A percentile compares a stretch with the other conserved stretches of the same genome.
Conservation (phyloP, 2,888 invertebrate genomes). For the Zeuzera pyrina region DNA sequence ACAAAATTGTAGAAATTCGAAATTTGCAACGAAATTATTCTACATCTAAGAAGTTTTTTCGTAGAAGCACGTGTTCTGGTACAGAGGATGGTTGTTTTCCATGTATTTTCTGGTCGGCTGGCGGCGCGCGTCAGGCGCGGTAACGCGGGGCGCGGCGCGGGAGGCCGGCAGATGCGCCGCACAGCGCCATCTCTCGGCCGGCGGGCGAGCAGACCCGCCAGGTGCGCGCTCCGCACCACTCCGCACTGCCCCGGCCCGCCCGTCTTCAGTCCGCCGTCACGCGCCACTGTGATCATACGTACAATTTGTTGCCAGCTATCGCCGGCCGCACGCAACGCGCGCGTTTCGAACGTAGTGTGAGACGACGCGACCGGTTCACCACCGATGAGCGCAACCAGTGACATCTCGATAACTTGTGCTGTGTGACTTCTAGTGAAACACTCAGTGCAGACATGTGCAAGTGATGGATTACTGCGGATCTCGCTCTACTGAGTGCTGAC, state of each 20-base stretch:
- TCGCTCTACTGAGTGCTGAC: constrained; percentile 51
- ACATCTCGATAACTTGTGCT: constrained; percentile 61
- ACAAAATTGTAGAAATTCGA: no score
- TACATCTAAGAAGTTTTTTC: constrained; percentile 52
- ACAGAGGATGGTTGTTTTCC: constrained; percentile 60
- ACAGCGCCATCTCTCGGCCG: constrained; percentile 66
- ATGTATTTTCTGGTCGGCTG: constrained; percentile 62
- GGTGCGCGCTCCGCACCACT: constrained; percentile 61
- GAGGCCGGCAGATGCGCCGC: constrained; percentile 63
- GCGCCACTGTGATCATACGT: constrained; percentile 59
- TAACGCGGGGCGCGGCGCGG: constrained; percentile 22
- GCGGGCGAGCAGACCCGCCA: constrained; percentile 33
- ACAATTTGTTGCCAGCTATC: constrained; percentile 39
- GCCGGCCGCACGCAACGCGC: constrained; percentile 58
- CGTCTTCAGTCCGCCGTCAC: constrained; percentile 69
- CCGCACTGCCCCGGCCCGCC: constrained; percentile 31
- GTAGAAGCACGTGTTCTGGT: constrained; percentile 61
- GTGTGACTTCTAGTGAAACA: constrained; percentile 68
- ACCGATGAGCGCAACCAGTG: constrained; percentile 62
- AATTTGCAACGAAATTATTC: no score
- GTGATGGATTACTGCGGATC: constrained; percentile 69
- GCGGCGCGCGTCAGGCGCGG: constrained; percentile 24
- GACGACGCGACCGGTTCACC: constrained; percentile 59
- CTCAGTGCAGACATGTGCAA: constrained; percentile 62
- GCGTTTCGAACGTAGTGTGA: constrained; percentile 67